Conservation (phyloP, 2,797 vertebrate species). For the Sarcophilus harrisii region DNA sequence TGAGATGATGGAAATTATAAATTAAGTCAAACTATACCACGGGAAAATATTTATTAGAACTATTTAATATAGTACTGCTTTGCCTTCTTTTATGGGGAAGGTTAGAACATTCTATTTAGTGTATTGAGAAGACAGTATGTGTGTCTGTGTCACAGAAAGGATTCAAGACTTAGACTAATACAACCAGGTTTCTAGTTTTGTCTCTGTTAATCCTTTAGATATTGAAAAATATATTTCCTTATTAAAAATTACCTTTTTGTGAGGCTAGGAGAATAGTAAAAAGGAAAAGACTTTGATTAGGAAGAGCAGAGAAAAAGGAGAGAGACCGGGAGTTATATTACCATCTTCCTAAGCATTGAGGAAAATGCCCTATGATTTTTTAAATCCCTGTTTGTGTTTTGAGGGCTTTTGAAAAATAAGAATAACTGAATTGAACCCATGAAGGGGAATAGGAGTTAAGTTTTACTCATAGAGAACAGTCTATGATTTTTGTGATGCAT, state of each 20-base stretch:
- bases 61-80: slow-evolving; percentile 41
- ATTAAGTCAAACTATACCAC: slow-evolving; percentile 64
- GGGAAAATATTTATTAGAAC: slow-evolving; percentile 56
- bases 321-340: neutral
- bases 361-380: neutral
- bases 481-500: neutral
- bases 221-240: neutral
- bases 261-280: neutral
- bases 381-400: neutral
- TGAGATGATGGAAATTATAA: slow-evolving; percentile 71
- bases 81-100: slow-evolving; percentile 39
- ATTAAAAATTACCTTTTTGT: neutral
- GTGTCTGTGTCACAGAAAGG: neutral
- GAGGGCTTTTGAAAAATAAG: neutral
- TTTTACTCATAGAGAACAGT: neutral
- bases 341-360: neutral
- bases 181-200: neutral
- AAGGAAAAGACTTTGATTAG: neutral
- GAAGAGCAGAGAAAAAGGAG: neutral
- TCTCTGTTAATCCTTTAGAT: neutral
- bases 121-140: neutral
- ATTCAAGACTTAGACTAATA: neutral
- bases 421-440: neutral
- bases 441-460: neutral
- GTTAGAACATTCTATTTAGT: neutral